Evolutionary conservation across 2,797 vertebrate genomes (phyloP).

Genomic region (Aplochiton taeniatus): DNA sequence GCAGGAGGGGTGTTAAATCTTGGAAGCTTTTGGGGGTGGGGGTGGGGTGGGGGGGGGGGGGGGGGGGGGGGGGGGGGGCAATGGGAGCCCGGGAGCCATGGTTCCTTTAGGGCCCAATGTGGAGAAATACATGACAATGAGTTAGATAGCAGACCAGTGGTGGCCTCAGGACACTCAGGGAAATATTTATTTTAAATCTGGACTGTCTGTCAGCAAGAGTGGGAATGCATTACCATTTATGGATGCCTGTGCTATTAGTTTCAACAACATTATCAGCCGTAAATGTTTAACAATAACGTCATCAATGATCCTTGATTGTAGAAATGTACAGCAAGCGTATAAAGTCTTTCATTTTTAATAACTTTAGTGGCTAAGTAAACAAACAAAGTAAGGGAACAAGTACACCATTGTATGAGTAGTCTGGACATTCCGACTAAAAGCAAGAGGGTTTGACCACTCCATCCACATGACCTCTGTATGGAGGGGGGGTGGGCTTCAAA

Average conservation of each 20-base stretch:
- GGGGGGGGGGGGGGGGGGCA: constrained; percentile 45
- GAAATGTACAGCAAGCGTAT: too few relatives aligned
- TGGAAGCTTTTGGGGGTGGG: constrained; percentile 22
- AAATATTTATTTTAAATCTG: constrained; percentile 16
- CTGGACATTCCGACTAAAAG: constrained; percentile 9
- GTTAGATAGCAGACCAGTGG: constrained; percentile 34
- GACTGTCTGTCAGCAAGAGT: not conserved
- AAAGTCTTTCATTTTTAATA: too few relatives aligned
- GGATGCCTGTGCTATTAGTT: not conserved
- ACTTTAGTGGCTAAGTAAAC: too few relatives aligned
- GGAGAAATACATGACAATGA: constrained; percentile 66
- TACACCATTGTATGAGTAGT: too few relatives aligned
- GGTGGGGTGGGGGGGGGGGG: constrained; percentile 33
- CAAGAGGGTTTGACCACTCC: constrained; percentile 5
- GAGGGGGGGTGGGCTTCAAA: constrained; percentile 4
- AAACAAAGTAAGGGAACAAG: too few relatives aligned
- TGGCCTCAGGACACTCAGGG: constrained; percentile 15
- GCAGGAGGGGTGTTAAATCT: constrained; percentile 60
- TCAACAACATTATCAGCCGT: not conserved
- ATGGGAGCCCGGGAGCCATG: constrained; percentile 55
- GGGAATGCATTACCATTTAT: not conserved
- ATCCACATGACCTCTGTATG: too few relatives aligned
- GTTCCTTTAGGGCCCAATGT: constrained; percentile 43
- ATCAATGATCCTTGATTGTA: too few relatives aligned
- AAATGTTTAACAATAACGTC: too few relatives aligned